A percentile compares a stretch with the other conserved stretches of the same genome.
These are phyloP conservation scores for Xenops minutus DNA, from an alignment of 2,797 vertebrate genomes.

Conservation along the genomic window DNA sequence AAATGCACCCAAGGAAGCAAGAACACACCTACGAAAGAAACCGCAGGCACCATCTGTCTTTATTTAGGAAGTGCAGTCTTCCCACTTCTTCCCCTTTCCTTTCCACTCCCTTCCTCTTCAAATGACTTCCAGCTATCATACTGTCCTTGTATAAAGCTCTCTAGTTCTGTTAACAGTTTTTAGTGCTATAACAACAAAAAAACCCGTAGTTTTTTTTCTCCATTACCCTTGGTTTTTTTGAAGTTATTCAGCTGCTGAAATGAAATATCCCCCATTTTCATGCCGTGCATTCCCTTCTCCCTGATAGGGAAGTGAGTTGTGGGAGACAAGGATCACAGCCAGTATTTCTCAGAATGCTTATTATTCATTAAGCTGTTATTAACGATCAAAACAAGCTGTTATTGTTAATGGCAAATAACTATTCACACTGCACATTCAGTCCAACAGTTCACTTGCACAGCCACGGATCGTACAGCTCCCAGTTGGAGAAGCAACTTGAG, in stretches of 20 bases:
- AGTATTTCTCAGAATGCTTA: neutral
- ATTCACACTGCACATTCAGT: neutral
- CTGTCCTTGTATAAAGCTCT: neutral
- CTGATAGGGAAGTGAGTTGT: neutral
- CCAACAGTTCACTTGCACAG: neutral
- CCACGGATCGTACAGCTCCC: neutral
- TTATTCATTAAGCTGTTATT: neutral
- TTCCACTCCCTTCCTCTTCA: neutral
- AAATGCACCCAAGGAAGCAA: neutral
- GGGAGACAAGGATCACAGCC: neutral
- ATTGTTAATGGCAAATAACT: neutral
- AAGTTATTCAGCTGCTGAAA: neutral
- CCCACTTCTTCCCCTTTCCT: neutral
- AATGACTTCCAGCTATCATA: neutral
- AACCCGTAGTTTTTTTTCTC: neutral
- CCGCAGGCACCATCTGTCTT: conserved; percentile 2
- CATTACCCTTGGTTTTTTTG: neutral
- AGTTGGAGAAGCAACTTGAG: neutral
- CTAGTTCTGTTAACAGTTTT: neutral
- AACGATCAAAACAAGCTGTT: neutral
- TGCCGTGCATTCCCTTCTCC: neutral
- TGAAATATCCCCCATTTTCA: neutral
- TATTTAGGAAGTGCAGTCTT: conserved; percentile 20
- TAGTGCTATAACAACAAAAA: neutral
- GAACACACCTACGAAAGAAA: conserved; percentile 13